These are phyloP conservation scores for Seriola aureovittata DNA, from an alignment of 2,113 vertebrate species.

Conservation along the genomic window DNA sequence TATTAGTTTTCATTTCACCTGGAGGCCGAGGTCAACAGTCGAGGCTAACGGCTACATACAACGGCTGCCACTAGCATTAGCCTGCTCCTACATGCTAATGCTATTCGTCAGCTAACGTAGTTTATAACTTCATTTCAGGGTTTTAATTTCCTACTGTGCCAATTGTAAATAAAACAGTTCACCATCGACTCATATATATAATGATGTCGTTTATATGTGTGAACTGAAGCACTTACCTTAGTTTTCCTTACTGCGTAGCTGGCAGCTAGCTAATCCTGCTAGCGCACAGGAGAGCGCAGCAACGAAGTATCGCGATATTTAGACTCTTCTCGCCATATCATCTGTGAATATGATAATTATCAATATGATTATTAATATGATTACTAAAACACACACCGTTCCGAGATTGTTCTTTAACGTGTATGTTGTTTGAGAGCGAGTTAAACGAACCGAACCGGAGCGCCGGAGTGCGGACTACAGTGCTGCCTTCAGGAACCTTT, in stretches of 20 bases:
- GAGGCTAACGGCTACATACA: slow-evolving; percentile 10
- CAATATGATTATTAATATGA: neutral
- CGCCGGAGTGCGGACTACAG: neutral
- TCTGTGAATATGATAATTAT: neutral
- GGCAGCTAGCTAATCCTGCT: neutral
- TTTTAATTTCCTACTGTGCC: neutral
- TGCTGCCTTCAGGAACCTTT: slow-evolving; percentile 17
- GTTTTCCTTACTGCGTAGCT: neutral
- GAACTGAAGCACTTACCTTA: slow-evolving; percentile 32
- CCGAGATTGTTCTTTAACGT: neutral
- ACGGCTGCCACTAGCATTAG: neutral
- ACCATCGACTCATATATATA: accelerated
- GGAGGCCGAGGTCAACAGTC: neutral
- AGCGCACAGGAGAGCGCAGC: neutral
- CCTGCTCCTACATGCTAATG: neutral
- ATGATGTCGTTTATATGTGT: accelerated
- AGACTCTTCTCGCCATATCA: neutral
- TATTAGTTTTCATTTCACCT: neutral
- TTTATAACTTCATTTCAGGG: neutral
- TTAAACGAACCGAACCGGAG: neutral
- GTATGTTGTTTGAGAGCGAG: neutral
- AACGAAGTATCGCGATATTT: slow-evolving; percentile 21
- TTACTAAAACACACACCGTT: neutral
- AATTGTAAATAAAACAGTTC: neutral
- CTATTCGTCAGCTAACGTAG: neutral